These are phyloP conservation scores for Pemphigus obesinymphae DNA, from an alignment of 1,140 invertebrate species.

Conservation along the genomic window DNA sequence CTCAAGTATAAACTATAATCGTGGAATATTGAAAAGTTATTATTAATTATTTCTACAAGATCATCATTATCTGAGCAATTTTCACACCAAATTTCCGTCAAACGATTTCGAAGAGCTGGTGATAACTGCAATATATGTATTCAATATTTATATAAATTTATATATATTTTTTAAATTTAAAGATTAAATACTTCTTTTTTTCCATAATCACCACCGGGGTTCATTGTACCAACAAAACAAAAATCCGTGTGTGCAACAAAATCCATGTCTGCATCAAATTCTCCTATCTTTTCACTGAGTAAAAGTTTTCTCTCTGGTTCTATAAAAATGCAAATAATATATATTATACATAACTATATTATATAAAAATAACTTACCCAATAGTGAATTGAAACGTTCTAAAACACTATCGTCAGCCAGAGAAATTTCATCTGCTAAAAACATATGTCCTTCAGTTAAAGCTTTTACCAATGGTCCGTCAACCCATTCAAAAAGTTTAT, in stretches of 20 bases:
- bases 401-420: slow-evolving; percentile 97
- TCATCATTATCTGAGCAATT: slow-evolving; percentile 64
- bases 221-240: slow-evolving; percentile 97
- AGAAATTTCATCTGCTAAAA: slow-evolving; percentile 98
- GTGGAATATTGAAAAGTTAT: slow-evolving; percentile 61
- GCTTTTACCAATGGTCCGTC: slow-evolving; percentile 91
- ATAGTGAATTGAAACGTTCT: slow-evolving; percentile 92
- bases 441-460: slow-evolving; percentile 81
- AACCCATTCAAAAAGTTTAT: slow-evolving; percentile 88
- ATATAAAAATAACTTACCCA: slow-evolving; percentile 53
- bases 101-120: slow-evolving; percentile 92
- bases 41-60: slow-evolving; percentile 66
- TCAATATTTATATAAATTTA: background rate
- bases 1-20: slow-evolving; percentile 53
- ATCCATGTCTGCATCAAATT: slow-evolving; percentile 51
- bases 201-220: slow-evolving; percentile 98
- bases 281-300: slow-evolving; percentile 78
- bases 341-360: background rate
- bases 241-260: slow-evolving; percentile 72
- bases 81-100: slow-evolving; percentile 99
- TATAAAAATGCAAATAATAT: slow-evolving; percentile 46
- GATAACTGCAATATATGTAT: slow-evolving; percentile 62
- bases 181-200: slow-evolving; percentile 79
- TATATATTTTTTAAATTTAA: too few species aligned
- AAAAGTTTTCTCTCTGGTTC: slow-evolving; percentile 90